Conservation (phyloP, 2,888 invertebrate species). For the Catocala nupta region DNA sequence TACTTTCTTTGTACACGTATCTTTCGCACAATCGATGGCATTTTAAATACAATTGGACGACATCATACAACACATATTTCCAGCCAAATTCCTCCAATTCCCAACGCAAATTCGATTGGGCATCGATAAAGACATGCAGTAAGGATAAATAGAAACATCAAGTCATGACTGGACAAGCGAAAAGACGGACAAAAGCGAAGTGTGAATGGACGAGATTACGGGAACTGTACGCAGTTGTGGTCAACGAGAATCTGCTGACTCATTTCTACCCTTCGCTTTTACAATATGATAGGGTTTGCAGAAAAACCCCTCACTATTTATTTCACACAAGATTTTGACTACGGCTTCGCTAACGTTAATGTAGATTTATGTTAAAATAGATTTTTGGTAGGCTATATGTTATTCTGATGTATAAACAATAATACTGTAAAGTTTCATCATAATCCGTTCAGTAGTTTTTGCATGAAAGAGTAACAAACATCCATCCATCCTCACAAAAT, state of each 20-base stretch:
- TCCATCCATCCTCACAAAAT: too few relatives aligned
- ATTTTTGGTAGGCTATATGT: too few relatives aligned
- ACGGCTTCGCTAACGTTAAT: too few relatives aligned
- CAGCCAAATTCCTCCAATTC: slow-evolving; percentile 12
- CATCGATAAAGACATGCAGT: slow-evolving; percentile 8
- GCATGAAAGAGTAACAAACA: too few relatives aligned
- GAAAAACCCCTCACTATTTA: slow-evolving; percentile 34
- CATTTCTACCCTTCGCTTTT: slow-evolving; percentile 57
- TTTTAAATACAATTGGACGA: slow-evolving; percentile 9
- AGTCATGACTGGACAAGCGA: slow-evolving; percentile 25
- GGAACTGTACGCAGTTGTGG: slow-evolving; percentile 40
- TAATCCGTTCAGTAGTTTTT: too few relatives aligned
- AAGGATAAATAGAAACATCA: slow-evolving; percentile 38
- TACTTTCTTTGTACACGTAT: not conserved
- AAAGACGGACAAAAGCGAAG: slow-evolving; percentile 43
- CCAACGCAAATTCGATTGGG: slow-evolving; percentile 30
- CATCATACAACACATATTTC: slow-evolving; percentile 15
- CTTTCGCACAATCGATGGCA: slow-evolving; percentile 2
- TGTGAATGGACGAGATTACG: slow-evolving; percentile 55
- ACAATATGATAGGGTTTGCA: slow-evolving; percentile 23
- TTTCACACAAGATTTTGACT: too few relatives aligned
- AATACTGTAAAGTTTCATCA: too few relatives aligned
- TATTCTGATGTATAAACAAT: too few relatives aligned
- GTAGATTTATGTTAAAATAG: too few relatives aligned
- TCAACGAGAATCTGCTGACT: slow-evolving; percentile 52